A percentile compares a stretch with the other conserved stretches of the same genome.
These are phyloP conservation scores for Euschistus heros DNA, from an alignment of 1,140 invertebrate species.

Conservation along the genomic window DNA sequence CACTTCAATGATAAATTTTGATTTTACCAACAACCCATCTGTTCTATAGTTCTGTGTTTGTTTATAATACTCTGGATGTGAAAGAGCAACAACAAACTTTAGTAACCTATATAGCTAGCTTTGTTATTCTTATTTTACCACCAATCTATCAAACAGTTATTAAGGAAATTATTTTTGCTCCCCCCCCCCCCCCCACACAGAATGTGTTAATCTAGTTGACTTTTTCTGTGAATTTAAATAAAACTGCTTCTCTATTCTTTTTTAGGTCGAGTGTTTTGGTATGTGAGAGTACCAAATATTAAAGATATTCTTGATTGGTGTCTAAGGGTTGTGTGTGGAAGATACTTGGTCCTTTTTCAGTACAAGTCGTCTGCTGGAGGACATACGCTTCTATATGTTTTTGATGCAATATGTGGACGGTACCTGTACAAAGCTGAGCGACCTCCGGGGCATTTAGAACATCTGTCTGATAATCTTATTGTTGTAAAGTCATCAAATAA, in stretches of 20 bases:
- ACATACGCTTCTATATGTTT: background rate
- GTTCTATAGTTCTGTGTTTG: too few species aligned
- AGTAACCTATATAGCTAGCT: background rate
- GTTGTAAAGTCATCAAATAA: background rate
- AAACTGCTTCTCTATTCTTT: background rate
- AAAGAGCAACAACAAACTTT: too few species aligned
- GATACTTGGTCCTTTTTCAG: constrained; percentile 7
- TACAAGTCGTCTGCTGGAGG: background rate
- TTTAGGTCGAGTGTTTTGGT: background rate
- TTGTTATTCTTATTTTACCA: background rate
- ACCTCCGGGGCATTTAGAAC: background rate
- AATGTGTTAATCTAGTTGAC: background rate
- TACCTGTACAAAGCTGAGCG: constrained; percentile 6
- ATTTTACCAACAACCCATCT: too few species aligned
- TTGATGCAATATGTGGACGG: background rate
- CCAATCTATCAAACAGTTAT: background rate
- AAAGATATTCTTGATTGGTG: constrained; percentile 4
- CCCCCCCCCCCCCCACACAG: background rate
- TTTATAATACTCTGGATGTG: too few species aligned
- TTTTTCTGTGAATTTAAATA: background rate
- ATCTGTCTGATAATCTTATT: constrained; percentile 6
- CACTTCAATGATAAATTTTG: too few species aligned
- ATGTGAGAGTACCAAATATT: background rate
- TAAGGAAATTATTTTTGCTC: background rate
- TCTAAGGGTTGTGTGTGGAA: background rate